Percentiles rank a stretch among this genome's conserved stretches.
Evolutionary conservation across 2,888 invertebrate genomes (phyloP).

Genomic region (Xestia c-nigrum): DNA sequence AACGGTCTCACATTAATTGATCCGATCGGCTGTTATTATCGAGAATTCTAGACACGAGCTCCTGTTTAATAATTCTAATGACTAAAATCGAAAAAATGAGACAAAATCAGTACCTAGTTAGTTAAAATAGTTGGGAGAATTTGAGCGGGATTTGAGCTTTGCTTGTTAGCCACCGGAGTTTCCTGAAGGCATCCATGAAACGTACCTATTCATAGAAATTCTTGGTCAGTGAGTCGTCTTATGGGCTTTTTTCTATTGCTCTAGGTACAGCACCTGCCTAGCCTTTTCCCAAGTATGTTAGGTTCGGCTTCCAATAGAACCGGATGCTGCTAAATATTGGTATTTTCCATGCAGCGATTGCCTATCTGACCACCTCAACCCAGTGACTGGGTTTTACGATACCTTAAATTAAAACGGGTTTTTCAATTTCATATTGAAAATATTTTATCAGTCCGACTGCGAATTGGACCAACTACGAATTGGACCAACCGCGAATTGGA

Average conservation of each 20-base stretch:
- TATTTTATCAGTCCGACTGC: too few relatives aligned
- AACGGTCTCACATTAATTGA: too few relatives aligned
- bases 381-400: neutral
- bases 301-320: neutral
- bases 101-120: too few relatives aligned
- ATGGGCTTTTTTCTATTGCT: neutral
- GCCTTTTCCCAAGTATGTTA: neutral
- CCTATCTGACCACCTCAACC: neutral
- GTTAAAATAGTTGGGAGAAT: too few relatives aligned
- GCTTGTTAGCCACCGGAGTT: neutral
- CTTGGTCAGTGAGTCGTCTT: neutral
- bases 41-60: too few relatives aligned
- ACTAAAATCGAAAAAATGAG: too few relatives aligned
- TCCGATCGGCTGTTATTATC: too few relatives aligned
- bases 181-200: neutral
- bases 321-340: neutral
- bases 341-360: neutral
- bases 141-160: neutral
- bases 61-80: too few relatives aligned
- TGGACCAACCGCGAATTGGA: too few relatives aligned
- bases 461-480: too few relatives aligned
- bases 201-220: neutral
- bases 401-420: too few relatives aligned
- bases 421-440: too few relatives aligned
- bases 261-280: neutral